phyloP scores from a whole-genome alignment of 2,797 vertebrate genomes.

The Salarias fasciatus region DNA sequence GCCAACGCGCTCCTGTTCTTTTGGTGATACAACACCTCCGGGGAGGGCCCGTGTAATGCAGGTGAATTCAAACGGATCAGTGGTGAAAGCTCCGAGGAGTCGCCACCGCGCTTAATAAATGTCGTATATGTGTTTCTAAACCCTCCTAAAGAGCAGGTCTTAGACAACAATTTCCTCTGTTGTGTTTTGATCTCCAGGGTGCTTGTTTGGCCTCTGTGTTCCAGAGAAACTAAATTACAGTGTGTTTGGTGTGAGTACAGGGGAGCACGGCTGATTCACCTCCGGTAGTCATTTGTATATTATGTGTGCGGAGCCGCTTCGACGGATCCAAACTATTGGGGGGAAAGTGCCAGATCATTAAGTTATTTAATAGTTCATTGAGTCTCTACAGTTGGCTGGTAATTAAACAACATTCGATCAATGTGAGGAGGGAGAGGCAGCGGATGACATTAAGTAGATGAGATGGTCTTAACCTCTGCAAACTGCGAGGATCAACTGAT shows the following conservation, averaged over 20 bases:
- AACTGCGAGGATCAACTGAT: slow-evolving; percentile 68
- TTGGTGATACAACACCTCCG: slow-evolving; percentile 27
- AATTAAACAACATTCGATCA: slow-evolving; percentile 78
- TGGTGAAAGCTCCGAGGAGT: slow-evolving; percentile 20
- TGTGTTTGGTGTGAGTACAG: slow-evolving; percentile 31
- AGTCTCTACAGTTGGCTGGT: slow-evolving; percentile 73
- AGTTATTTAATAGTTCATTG: slow-evolving; percentile 81
- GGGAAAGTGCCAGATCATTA: slow-evolving; percentile 75
- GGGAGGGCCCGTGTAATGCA: slow-evolving; percentile 4
- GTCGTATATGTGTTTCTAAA: slow-evolving; percentile 40
- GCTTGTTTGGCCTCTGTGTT: slow-evolving; percentile 25
- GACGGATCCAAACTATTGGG: slow-evolving; percentile 51
- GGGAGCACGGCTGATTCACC: slow-evolving; percentile 25
- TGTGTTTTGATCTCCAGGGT: slow-evolving; percentile 38
- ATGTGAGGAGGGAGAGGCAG: slow-evolving; percentile 48
- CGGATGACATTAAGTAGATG: slow-evolving; percentile 70
- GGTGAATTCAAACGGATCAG: slow-evolving; percentile 37
- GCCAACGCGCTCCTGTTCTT: slow-evolving; percentile 25
- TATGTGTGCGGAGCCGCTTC: slow-evolving; percentile 47
- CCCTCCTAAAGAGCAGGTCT: slow-evolving; percentile 31
- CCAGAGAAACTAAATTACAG: slow-evolving; percentile 30
- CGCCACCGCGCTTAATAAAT: slow-evolving; percentile 20
- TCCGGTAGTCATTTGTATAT: slow-evolving; percentile 55
- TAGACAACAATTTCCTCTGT: slow-evolving; percentile 17
- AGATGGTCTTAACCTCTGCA: slow-evolving; percentile 71